Evolutionary conservation across 2,113 vertebrate genomes (phyloP).

Genomic region (Bubalus kerabau): DNA sequence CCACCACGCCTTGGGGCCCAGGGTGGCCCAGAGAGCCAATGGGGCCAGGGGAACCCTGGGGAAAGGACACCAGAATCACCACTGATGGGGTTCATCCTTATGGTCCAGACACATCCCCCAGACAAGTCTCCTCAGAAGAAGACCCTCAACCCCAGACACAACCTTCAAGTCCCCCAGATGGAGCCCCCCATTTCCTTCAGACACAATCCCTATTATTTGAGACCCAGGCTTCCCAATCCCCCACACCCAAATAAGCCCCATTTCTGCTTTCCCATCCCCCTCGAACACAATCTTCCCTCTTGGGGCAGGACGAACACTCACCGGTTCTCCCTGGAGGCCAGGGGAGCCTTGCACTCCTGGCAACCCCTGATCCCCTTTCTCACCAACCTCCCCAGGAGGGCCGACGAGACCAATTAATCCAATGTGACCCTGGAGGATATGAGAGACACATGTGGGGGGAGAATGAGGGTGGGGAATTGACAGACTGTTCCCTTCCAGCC

Average conservation of each 20-base stretch:
- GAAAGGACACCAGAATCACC: background rate
- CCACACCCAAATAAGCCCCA: background rate
- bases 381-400: constrained; percentile 90
- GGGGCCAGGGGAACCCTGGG: constrained; percentile 82
- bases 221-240: background rate
- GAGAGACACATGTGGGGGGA: background rate
- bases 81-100: too few relatives aligned
- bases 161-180: background rate
- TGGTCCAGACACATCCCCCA: background rate
- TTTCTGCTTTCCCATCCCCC: background rate
- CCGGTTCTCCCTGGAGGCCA: constrained; percentile 89
- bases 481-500: background rate
- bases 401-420: constrained; percentile 91
- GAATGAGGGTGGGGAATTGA: accelerated
- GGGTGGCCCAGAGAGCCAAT: constrained; percentile 85
- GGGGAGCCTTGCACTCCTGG: constrained; percentile 86
- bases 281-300: background rate
- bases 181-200: background rate
- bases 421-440: constrained; percentile 85
- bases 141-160: background rate
- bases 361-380: constrained; percentile 92
- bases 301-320: constrained; percentile 69
- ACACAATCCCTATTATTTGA: background rate
- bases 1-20: constrained; percentile 84
- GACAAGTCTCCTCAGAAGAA: background rate